Base-by-base conservation (phyloP, 2,888 invertebrate species). In the Linnaemya tessellans region DNA sequence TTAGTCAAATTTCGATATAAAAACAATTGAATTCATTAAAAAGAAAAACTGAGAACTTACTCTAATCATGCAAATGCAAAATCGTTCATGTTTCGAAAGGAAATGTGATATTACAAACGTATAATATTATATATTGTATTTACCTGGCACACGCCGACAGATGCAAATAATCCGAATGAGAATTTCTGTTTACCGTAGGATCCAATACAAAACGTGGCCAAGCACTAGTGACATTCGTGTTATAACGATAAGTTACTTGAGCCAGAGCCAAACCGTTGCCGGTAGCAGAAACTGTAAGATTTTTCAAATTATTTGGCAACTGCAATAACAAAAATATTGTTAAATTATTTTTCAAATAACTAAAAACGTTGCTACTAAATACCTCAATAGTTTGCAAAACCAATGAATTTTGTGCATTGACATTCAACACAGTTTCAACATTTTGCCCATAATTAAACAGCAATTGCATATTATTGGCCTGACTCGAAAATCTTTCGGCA, bases 171-270 rank as follows among this genome's bases (percentile, higher is more conserved):
- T 97, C 94, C 51, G 94, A 94, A 88, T 97, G 96, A 0, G 97
- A 97, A 88, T 96, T 97, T 88, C 96, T 95, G 92, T 97, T 97
- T 13, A 98, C 96, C 88, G 97, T 95, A 10, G 98, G 97, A 93
- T 98, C 97, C 18, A 98, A 94, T 60, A 96, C 96, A 92, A 97
- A 98, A 86, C 97, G 93, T 0, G 98, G 97, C 96, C 97, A 97
- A 49, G 97, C 96, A 38, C 96, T 97, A 2, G 97, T 97, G 18
- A 97, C 97, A 91, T 97, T 97, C 86, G 97, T 95, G 91, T 96
- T 96, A 90, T 97, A 98, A 77, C 94, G 94, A 88, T 97, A 97
- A 1, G 96, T 94, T 25, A 98, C 94, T 89, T 97, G 96, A 71
- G 97, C 94, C 67, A 97, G 91, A 0, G 96, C 97, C 87, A 97